Evolutionary conservation across 2,113 vertebrate species (phyloP).

Genomic region (Dunckerocampus dactyliophorus): DNA sequence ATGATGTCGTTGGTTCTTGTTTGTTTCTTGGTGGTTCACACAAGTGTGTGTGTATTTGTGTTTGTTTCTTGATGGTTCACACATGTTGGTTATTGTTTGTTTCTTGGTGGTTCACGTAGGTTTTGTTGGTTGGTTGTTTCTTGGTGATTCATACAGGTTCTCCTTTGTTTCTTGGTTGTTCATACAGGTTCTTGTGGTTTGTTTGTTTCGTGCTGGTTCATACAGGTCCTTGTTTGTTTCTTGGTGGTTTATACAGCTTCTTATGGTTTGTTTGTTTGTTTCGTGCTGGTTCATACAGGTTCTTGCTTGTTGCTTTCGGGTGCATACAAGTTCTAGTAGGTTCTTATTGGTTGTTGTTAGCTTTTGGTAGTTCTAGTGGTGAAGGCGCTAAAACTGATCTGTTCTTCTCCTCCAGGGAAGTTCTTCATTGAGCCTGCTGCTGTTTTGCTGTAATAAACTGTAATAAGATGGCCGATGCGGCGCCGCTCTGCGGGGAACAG

Average conservation of each 20-base stretch:
- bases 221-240: too few relatives aligned
- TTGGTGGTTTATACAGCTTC: too few relatives aligned
- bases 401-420: slow-evolving; percentile 48
- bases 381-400: slow-evolving; percentile 45
- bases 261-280: too few relatives aligned
- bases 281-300: too few relatives aligned
- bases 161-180: too few relatives aligned
- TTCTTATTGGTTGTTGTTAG: neutral
- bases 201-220: too few relatives aligned
- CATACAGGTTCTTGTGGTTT: too few relatives aligned
- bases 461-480: slow-evolving; percentile 61
- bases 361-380: slow-evolving; percentile 13
- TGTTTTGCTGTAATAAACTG: slow-evolving; percentile 65
- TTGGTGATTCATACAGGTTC: neutral
- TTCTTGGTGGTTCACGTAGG: neutral
- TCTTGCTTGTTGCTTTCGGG: neutral
- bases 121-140: neutral
- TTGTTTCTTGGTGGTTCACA: too few relatives aligned
- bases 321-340: neutral
- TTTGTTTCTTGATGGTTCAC: neutral
- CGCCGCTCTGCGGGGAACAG: slow-evolving; percentile 58
- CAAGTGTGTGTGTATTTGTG: too few relatives aligned
- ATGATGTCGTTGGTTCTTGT: neutral
- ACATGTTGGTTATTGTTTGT: too few relatives aligned
- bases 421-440: slow-evolving; percentile 59